Evolutionary conservation across 2,113 vertebrate genomes (phyloP).

Genomic region (Mystacornis crossleyi): DNA sequence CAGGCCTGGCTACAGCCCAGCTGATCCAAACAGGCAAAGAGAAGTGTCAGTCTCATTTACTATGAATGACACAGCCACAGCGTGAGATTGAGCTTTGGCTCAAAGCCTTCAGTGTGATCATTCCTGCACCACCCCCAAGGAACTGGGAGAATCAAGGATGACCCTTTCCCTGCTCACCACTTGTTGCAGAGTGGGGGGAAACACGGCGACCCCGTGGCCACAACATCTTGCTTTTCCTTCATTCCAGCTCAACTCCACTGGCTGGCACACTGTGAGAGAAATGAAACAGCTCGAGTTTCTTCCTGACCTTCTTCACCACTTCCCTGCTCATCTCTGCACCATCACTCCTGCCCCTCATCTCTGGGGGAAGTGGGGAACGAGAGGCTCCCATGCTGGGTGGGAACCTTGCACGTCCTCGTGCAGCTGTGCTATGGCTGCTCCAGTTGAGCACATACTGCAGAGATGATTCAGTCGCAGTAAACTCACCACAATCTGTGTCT

Average conservation of each 20-base stretch:
- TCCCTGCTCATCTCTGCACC: background rate
- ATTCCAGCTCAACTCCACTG: background rate
- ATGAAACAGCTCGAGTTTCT: background rate
- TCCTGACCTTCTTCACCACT: background rate
- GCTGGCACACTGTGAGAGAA: background rate
- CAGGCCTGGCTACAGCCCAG: background rate
- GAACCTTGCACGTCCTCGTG: background rate
- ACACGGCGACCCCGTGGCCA: background rate
- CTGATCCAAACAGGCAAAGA: background rate
- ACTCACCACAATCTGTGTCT: constrained; percentile 14
- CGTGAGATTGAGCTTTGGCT: constrained; percentile 1
- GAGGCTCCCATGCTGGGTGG: background rate
- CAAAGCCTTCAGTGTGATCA: background rate
- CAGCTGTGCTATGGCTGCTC: background rate
- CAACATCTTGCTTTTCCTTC: background rate
- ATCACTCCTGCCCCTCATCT: background rate
- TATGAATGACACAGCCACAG: background rate
- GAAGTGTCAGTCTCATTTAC: background rate
- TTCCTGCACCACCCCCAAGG: background rate
- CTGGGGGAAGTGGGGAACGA: background rate
- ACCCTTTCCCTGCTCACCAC: background rate
- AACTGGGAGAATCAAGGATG: background rate
- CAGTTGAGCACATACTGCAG: background rate
- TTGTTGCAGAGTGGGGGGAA: background rate
- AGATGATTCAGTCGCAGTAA: background rate